These are phyloP conservation scores for Lethenteron camtschaticum DNA, from an alignment of 2,113 vertebrate genomes.

Conservation along the genomic window DNA sequence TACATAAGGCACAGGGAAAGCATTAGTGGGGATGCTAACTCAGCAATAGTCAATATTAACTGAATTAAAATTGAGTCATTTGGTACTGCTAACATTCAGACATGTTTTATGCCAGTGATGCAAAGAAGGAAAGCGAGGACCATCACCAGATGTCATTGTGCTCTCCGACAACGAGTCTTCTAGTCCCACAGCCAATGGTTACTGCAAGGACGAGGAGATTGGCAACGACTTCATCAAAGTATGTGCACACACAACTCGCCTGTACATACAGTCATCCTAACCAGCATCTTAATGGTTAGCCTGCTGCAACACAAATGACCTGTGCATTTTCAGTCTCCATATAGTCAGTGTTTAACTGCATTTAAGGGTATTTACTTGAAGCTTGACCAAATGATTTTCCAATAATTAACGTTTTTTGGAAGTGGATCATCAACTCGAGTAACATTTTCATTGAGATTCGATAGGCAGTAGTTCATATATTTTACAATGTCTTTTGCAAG, in stretches of 20 bases:
- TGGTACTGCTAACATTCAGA: no score
- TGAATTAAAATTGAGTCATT: no score
- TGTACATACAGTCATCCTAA: conserved; percentile 30
- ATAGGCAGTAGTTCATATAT: no score
- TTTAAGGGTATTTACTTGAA: neutral
- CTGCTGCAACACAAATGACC: neutral
- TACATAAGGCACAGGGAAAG: no score
- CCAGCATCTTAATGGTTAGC: neutral
- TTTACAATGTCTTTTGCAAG: no score
- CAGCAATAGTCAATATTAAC: no score
- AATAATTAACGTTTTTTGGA: no score
- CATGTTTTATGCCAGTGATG: conserved; percentile 24
- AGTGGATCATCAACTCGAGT: no score
- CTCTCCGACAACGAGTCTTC: conserved; percentile 68
- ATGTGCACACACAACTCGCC: conserved; percentile 55
- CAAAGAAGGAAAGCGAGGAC: conserved; percentile 46
- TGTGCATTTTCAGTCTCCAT: neutral
- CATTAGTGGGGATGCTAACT: no score
- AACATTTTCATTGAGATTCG: no score
- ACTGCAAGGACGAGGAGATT: conserved; percentile 41
- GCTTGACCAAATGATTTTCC: no score
- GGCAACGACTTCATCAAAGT: conserved; percentile 30
- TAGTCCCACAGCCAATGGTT: conserved; percentile 26
- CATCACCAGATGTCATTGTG: conserved; percentile 68
- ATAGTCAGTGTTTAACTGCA: neutral